Base-by-base conservation (phyloP, 2,888 invertebrate genomes). In the Operophtera brumata region DNA sequence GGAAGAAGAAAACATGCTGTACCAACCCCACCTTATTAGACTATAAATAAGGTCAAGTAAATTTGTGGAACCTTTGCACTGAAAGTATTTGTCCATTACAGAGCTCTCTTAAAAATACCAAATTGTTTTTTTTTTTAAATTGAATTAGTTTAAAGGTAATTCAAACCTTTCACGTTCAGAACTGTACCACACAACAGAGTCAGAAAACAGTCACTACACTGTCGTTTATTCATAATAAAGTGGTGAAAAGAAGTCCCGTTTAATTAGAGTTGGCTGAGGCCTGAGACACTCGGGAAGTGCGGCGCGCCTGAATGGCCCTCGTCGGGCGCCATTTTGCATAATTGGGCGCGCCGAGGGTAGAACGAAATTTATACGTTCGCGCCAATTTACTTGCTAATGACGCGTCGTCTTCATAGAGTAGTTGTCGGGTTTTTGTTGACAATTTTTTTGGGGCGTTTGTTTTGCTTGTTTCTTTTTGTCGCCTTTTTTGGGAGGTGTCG, bases 321-420 rank as follows among this genome's bases (percentile, higher is more conserved):
- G 81, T 80, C 76, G 82, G 86, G 77, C 86, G 89, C 84, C 90
- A 88, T 88, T 90, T 89, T 89, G 86, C 90, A 89, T 90, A 90
- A 90, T 89, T 90, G 90, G 87, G 85, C 85, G 82, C 62, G 74
- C 70, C 68, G 82, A 82, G 85, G 85, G 88, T 82, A 82, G 86
- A 70, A 79, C 84, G 86, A 86, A 88, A 88, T 88, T 88, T 88
- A 88, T 89, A 86, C 87, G 81, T 82, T 77, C 77, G 78, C 86
- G 87, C 84, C 89, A 89, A 90, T 90, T 90, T 86, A 84, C 82
- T 85, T 86, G 89, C 89, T 90, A 90, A 90, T 89, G 90, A 90
- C 83, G 86, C 82, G 80, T 82, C 84, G 80, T 86, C 85, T 81
- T 80, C 76, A 74, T 76, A 77, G 78, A 72, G 71, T 69, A 70